Evolutionary conservation across 2,113 vertebrate genomes (phyloP), one percentile per base, ranked within the genome.

Genomic region (Leiothrix lutea): DNA sequence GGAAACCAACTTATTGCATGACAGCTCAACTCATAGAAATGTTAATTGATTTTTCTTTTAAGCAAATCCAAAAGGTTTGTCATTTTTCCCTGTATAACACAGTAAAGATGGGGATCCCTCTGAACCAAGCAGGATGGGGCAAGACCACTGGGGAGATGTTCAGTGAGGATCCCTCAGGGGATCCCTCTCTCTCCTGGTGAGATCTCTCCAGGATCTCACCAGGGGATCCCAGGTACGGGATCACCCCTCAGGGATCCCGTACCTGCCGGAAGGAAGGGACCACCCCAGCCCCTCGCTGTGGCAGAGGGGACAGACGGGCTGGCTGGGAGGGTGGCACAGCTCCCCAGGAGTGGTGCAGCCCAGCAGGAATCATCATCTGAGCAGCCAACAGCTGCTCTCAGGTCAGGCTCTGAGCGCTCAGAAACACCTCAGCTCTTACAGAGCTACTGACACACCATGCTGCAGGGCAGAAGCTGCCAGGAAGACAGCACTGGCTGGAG

Each of bases 331-430:
- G 56, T 50, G 61, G 33, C 72, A 53, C 47, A 26, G 26, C 65
- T 72, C 36, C 25, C 45, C 28, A 3, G 44, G 48, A 72, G 45
- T 1, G 0, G 29, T 18, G 35, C 61, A 78, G 57, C 48, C 16
- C n/a, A 48, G 80, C 65, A 83, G 54, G 23, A 38, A 69, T 69
- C 56, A 91, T 89, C 28, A 1, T 14, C 42, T 20, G 62, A 80
- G 74, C 94, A 83, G 67, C 28, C 24, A 94, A 28, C 71, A 66
- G 71, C 87, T 94, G 56, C 56, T 73, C 87, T 88, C 74, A 28
- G 81, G 42, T 50, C 62, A 65, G 66, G 50, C 40, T 56, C 48
- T 16, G 62, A 72, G 80, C 4, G 25, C 29, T 69, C 79, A 40
- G 72, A 28, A 88, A 82, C 67, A 86, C 71, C 91, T 90, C 66